Evolutionary conservation across 2,797 vertebrate genomes (phyloP).

Genomic region (Coluber constrictor): DNA sequence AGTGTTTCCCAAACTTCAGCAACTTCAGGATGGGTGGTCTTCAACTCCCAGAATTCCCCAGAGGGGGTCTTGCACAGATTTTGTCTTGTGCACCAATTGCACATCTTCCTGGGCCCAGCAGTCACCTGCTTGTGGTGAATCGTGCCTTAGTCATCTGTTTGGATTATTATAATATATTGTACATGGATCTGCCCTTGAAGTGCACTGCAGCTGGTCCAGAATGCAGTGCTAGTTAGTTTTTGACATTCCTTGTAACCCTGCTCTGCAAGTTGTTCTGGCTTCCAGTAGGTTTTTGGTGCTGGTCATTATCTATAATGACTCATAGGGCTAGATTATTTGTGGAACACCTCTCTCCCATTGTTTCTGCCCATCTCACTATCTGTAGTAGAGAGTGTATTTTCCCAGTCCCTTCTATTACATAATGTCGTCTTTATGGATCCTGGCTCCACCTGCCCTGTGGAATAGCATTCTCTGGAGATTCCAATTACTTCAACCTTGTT

Average conservation of each 20-base stretch:
- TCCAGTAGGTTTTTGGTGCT: not conserved
- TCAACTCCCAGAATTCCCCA: not conserved
- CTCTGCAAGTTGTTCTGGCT: not conserved
- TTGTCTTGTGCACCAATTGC: not conserved
- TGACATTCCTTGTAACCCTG: not conserved
- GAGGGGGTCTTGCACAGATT: not conserved
- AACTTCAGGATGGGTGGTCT: not conserved
- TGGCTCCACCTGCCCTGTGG: not conserved
- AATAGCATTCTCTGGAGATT: not conserved
- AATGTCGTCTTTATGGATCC: not conserved
- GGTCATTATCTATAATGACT: not conserved
- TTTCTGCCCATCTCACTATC: not conserved
- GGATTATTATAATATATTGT: not conserved
- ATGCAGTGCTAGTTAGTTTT: not conserved
- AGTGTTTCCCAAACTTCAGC: not conserved
- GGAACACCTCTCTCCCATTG: not conserved
- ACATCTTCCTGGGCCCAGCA: not conserved
- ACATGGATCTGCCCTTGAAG: not conserved
- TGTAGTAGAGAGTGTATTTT: not conserved
- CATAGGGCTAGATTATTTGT: not conserved
- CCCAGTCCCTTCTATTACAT: not conserved
- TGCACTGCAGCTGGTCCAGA: not conserved
- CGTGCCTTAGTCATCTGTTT: not conserved
- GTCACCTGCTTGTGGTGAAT: not conserved
- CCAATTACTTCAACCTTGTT: not conserved